Evolutionary conservation across 2,113 vertebrate species (phyloP), one percentile per base, ranked within the genome.

Genomic region (Trochalopteron elliotii): DNA sequence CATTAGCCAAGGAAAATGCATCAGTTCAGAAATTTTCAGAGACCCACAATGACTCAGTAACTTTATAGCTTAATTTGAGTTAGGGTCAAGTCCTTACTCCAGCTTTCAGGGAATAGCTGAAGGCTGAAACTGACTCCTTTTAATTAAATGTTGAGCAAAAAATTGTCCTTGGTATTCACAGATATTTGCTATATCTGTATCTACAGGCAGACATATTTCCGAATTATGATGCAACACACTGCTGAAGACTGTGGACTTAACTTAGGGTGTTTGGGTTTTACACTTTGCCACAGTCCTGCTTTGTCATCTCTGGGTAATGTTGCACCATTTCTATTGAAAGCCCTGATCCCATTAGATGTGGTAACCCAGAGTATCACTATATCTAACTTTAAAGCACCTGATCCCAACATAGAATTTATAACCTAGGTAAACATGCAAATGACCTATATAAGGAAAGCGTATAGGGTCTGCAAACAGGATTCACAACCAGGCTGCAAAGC

Each of bases 1-100:
- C 11, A 82, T 94, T 96, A 95, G 87, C 74, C 75, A 97, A 85
- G 80, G 65, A 97, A 97, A 91, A 95, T 65, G 55, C 3, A 1
- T 61, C 47, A 83, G 60, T 89, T 94, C 88, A 76, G 74, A 91
- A 96, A 97, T 85, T 81, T 78, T 70, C 57, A 84, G 65, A 96
- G 85, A 74, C 27, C 44, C 67, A 74, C 65, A 80, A n/a, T 60
- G 55, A 70, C 47, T 75, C 30, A 56, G 28, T 50, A 79, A 60
- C 57, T 60, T 85, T 45, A 65, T 27, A 65, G 77, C 39, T 87
- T 90, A 59, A 77, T 82, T 59, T 75, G 59, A 95, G 17, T 87
- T 64, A 67, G 59, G n/a, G 40, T 81, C 1, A 4, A 89, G 47
- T 45, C 60, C 69, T 86, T 45, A n/a, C 24, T 71, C n/a, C 27